Conservation (phyloP, 1,140 invertebrate species). For the Tetraneura akinire region DNA sequence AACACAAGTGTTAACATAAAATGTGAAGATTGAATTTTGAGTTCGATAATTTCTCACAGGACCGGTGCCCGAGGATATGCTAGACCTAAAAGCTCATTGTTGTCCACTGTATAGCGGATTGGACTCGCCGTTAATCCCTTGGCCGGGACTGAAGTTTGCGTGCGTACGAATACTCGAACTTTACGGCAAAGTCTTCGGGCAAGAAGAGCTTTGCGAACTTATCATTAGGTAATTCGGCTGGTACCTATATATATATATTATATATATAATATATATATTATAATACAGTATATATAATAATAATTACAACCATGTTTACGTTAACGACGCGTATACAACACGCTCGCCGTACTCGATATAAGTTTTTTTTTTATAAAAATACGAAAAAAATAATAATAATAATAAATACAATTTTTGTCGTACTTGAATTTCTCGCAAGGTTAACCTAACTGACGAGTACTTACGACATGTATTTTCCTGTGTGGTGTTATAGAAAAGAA, state of each 20-base stretch:
- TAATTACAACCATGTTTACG: too few relatives aligned
- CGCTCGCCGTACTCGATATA: too few relatives aligned
- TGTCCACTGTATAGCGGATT: slow-evolving; percentile 58
- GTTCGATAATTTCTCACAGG: slow-evolving; percentile 32
- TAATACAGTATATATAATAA: too few relatives aligned
- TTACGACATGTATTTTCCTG: too few relatives aligned
- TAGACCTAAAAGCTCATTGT: slow-evolving; percentile 52
- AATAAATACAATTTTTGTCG: too few relatives aligned
- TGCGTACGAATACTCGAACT: slow-evolving; percentile 78
- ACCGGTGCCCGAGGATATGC: slow-evolving; percentile 48
- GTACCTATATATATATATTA: slow-evolving; percentile 5
- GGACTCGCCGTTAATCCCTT: slow-evolving; percentile 64
- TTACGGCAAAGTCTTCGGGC: slow-evolving; percentile 81
- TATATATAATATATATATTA: background rate
- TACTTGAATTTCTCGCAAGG: background rate
- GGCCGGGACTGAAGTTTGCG: slow-evolving; percentile 76
- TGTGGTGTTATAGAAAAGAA: too few relatives aligned
- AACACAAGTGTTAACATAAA: too few relatives aligned
- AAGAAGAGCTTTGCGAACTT: slow-evolving; percentile 74
- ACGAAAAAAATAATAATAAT: too few relatives aligned
- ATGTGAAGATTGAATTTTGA: background rate
- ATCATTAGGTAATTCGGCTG: slow-evolving; percentile 69
- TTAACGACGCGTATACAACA: too few relatives aligned
- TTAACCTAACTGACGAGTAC: too few relatives aligned
- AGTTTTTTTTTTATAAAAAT: too few relatives aligned